phyloP scores from a whole-genome alignment of 1,140 invertebrate species.

The Forficula auricularia region DNA sequence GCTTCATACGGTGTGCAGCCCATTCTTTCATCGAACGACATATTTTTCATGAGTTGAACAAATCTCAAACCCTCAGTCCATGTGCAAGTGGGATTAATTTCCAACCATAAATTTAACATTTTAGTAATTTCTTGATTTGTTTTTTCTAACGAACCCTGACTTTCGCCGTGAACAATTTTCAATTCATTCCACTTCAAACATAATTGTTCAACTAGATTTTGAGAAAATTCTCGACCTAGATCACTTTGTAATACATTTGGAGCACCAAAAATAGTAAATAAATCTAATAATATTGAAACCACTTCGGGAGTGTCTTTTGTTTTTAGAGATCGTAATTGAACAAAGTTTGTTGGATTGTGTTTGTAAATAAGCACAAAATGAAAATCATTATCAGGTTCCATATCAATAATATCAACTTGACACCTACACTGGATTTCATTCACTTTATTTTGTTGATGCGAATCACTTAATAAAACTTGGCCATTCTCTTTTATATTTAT shows the following conservation, averaged over 20 bases:
- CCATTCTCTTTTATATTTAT: too few species aligned
- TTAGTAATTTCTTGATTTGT: too few species aligned
- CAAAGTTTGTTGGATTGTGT: constrained; percentile 23
- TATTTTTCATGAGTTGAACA: too few species aligned
- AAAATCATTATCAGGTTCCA: constrained; percentile 12
- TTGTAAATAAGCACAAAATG: constrained; percentile 25
- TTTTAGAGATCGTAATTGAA: constrained; percentile 13
- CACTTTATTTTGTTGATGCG: too few species aligned
- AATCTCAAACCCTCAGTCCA: too few species aligned
- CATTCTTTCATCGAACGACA: too few species aligned
- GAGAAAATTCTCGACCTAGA: constrained; percentile 14
- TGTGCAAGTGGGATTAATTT: too few species aligned
- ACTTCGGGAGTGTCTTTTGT: constrained; percentile 16
- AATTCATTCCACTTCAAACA: constrained; percentile 16
- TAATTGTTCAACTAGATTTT: constrained; percentile 21
- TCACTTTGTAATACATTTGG: constrained; percentile 16
- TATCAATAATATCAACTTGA: constrained; percentile 15
- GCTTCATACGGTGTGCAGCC: too few species aligned
- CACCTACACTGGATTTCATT: background rate
- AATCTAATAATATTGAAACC: constrained; percentile 15
- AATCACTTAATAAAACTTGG: too few species aligned
- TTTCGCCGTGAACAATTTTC: too few species aligned
- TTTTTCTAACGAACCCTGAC: too few species aligned
- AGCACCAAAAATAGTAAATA: constrained; percentile 18
- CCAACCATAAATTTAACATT: too few species aligned